A percentile compares a stretch with the other conserved stretches of the same genome.
Evolutionary conservation across 2,797 vertebrate species (phyloP).

Genomic region (Clarias fuscus): DNA sequence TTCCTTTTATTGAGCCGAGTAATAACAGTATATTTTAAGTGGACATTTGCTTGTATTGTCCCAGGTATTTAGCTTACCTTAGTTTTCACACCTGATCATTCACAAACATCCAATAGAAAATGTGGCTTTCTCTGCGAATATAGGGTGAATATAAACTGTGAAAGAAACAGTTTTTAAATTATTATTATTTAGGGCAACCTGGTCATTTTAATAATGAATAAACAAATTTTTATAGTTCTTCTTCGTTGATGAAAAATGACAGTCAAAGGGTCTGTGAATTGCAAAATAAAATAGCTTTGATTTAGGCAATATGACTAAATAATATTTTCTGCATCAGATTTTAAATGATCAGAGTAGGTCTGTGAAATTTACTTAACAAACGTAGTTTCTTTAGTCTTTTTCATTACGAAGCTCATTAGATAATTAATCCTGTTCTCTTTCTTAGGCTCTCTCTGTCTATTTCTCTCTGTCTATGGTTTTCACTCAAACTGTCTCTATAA

Average conservation of each 20-base stretch:
- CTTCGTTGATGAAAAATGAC: not conserved
- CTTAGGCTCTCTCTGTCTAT: not conserved
- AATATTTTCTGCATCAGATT: not conserved
- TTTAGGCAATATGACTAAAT: not conserved
- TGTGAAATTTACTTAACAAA: not conserved
- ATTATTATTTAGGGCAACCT: not conserved
- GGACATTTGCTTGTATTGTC: not conserved
- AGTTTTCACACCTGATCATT: not conserved
- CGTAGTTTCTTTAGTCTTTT: not conserved
- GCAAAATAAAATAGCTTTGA: not conserved
- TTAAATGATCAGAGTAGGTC: not conserved
- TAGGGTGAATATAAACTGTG: not conserved
- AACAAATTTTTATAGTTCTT: not conserved
- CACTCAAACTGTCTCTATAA: not conserved
- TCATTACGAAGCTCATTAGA: slow-evolving; percentile 1
- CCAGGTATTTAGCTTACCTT: not conserved
- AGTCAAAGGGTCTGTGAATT: not conserved
- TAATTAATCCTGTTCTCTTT: not conserved
- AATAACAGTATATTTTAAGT: not conserved
- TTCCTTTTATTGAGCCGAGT: not conserved
- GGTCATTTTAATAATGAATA: not conserved
- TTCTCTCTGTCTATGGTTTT: not conserved
- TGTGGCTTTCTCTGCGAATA: not conserved
- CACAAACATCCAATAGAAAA: not conserved
- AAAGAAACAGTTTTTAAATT: not conserved